These are phyloP conservation scores for Acyrthosiphon pisum DNA, from an alignment of 1,140 invertebrate genomes.

Conservation along the genomic window DNA sequence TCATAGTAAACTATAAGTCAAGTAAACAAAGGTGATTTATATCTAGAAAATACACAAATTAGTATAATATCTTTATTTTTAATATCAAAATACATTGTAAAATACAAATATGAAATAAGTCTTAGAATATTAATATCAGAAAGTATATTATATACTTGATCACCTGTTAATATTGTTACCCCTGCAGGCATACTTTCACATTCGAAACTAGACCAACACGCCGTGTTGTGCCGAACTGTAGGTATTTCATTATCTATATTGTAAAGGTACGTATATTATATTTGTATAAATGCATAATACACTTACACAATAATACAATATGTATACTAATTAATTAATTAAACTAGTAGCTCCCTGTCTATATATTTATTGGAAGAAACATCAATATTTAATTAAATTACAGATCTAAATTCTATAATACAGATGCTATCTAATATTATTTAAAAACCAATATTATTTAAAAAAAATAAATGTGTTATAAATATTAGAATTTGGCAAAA, in stretches of 20 bases:
- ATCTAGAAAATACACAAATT: not conserved
- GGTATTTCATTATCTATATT: not conserved
- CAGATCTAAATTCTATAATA: too few relatives aligned
- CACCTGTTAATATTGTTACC: not conserved
- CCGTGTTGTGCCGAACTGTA: not conserved
- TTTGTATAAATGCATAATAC: not conserved
- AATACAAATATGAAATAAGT: too few relatives aligned
- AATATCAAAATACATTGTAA: too few relatives aligned
- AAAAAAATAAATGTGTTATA: too few relatives aligned
- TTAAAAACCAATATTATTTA: too few relatives aligned
- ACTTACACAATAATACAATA: not conserved
- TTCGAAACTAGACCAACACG: not conserved
- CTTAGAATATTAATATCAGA: not conserved
- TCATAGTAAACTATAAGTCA: not conserved
- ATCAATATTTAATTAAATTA: not conserved
- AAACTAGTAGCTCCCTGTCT: not conserved
- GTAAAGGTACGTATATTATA: not conserved
- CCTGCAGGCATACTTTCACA: constrained; percentile 12
- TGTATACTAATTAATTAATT: not conserved
- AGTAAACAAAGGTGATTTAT: not conserved
- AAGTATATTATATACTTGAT: not conserved
- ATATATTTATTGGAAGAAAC: not conserved
- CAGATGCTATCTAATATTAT: too few relatives aligned
- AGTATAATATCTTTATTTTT: too few relatives aligned
- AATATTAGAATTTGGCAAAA: too few relatives aligned